phyloP scores from a whole-genome alignment of 2,797 vertebrate species.

The Enteromius afrohamiltoni region DNA sequence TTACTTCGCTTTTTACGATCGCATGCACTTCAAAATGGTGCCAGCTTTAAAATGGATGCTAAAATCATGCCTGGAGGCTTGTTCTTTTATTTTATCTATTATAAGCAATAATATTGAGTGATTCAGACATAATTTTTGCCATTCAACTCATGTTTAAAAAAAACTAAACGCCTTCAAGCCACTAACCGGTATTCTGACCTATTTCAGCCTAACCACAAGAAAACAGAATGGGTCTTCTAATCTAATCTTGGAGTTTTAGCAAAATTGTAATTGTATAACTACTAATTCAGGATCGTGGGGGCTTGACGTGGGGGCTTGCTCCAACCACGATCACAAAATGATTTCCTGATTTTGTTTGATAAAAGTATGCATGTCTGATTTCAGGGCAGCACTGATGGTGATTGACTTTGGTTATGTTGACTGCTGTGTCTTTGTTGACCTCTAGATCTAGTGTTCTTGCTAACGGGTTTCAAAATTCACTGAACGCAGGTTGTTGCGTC shows the following conservation, averaged over 20 bases:
- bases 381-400: not conserved
- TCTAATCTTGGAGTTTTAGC: not conserved
- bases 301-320: not conserved
- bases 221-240: conserved; percentile 12
- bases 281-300: conserved; percentile 3
- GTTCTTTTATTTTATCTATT: conserved; percentile 13
- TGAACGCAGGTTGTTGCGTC: not conserved
- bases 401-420: not conserved
- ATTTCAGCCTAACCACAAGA: not conserved
- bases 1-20: not conserved
- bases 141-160: not conserved
- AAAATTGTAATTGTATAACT: conserved; percentile 11
- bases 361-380: not conserved
- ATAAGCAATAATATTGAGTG: conserved; percentile 5
- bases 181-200: not conserved
- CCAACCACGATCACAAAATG: conserved; percentile 1
- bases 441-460: conserved; percentile 12
- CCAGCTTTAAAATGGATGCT: not conserved
- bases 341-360: conserved; percentile 4
- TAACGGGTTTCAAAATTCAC: conserved; percentile 24
- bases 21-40: not conserved
- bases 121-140: not conserved
- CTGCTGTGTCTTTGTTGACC: conserved; percentile 16
- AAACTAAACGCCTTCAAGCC: not conserved
- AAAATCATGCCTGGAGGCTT: not conserved